phyloP scores from a whole-genome alignment of 2,888 invertebrate species.

The Drosophila trichaetosa region DNA sequence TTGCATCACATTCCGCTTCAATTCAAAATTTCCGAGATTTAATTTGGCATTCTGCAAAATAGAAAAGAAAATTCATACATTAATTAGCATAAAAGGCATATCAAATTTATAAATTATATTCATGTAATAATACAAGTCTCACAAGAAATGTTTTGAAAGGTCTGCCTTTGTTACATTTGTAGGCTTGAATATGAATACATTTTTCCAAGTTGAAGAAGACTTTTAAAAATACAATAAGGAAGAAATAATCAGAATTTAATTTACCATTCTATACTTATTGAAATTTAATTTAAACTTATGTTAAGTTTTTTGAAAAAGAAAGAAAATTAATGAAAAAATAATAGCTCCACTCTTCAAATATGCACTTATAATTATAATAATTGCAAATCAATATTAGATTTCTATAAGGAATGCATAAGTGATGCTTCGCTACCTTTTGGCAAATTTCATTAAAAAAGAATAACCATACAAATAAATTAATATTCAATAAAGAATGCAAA shows the following conservation, averaged over 20 bases:
- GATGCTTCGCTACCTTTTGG: neutral
- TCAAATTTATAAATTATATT: neutral
- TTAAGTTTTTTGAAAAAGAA: neutral
- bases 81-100: neutral
- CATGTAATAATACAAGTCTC: neutral
- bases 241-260: neutral
- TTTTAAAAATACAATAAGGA: neutral
- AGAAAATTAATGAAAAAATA: neutral
- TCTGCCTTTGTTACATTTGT: accelerated
- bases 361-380: neutral
- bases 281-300: neutral
- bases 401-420: neutral
- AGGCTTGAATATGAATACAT: neutral
- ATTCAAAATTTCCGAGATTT: neutral
- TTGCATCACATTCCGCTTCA: constrained; percentile 2
- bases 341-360: neutral
- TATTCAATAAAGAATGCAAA: neutral
- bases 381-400: neutral
- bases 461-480: neutral
- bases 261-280: neutral
- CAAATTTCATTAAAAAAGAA: neutral
- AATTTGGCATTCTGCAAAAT: constrained; percentile 35
- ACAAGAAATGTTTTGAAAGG: neutral
- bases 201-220: neutral
- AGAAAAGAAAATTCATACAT: neutral